phyloP scores from a whole-genome alignment of 2,797 vertebrate genomes.

The Centropyge bicolor region DNA sequence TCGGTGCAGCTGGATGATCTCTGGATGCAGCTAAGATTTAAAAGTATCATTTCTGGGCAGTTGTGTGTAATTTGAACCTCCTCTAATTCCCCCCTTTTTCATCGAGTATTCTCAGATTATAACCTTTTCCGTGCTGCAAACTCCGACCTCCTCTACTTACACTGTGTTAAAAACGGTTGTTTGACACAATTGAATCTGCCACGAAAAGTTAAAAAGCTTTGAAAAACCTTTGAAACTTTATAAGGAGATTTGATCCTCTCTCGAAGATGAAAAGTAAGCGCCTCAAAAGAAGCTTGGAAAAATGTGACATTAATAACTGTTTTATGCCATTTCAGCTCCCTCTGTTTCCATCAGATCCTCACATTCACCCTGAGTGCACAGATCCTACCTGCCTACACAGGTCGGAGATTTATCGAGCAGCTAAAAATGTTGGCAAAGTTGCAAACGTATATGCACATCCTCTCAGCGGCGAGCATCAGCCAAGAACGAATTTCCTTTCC shows the following conservation, averaged over 20 bases:
- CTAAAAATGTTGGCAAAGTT: conserved; percentile 57
- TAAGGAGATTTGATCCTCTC: conserved; percentile 1
- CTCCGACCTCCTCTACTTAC: conserved; percentile 49
- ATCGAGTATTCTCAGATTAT: conserved; percentile 57
- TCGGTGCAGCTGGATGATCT: conserved; percentile 8
- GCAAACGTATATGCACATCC: conserved; percentile 55
- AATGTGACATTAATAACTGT: not conserved
- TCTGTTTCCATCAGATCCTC: conserved; percentile 9
- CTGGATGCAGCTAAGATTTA: conserved; percentile 27
- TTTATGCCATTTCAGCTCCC: not conserved
- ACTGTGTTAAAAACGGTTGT: conserved; percentile 24
- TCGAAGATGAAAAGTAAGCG: not conserved
- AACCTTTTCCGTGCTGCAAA: conserved; percentile 37
- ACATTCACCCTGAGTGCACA: conserved; percentile 18
- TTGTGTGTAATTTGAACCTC: conserved; percentile 54
- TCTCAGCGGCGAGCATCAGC: conserved; percentile 46
- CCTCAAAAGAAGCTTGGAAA: conserved; percentile 1
- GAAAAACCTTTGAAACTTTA: conserved; percentile 33
- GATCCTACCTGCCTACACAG: conserved; percentile 65
- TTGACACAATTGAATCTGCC: conserved; percentile 6
- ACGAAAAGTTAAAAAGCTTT: conserved; percentile 11
- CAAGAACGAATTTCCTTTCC: conserved; percentile 48
- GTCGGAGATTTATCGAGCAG: conserved; percentile 50
- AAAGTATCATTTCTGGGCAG: conserved; percentile 8
- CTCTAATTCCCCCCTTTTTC: conserved; percentile 45